Conservation (phyloP, 1,140 invertebrate genomes). For the Pinna nobilis region DNA sequence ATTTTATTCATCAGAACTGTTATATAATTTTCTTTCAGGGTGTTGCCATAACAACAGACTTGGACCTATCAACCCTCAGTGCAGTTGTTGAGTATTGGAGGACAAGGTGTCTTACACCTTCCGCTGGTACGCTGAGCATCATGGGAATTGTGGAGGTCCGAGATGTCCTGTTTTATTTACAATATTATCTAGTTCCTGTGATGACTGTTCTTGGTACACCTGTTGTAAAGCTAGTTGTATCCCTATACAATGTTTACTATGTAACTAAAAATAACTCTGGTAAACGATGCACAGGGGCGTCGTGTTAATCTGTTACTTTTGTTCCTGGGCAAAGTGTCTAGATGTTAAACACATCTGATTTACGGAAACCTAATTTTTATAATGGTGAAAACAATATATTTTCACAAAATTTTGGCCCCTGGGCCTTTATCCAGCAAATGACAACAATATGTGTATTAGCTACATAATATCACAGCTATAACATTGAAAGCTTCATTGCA, state of each 20-base stretch:
- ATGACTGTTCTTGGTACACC: constrained; percentile 65
- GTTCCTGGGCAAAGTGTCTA: too few species aligned
- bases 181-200: constrained; percentile 69
- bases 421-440: too few species aligned
- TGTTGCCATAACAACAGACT: constrained; percentile 53
- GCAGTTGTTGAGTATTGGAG: constrained; percentile 62
- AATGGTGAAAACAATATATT: too few species aligned
- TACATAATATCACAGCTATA: too few species aligned
- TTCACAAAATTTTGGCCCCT: too few species aligned
- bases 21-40: constrained; percentile 47
- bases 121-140: constrained; percentile 56
- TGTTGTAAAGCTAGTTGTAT: constrained; percentile 58
- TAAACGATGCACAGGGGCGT: background rate
- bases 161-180: constrained; percentile 64
- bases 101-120: constrained; percentile 55
- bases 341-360: too few species aligned
- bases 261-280: background rate
- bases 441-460: too few species aligned
- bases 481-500: too few species aligned
- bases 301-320: too few species aligned
- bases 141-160: constrained; percentile 60
- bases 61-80: constrained; percentile 49
- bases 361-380: too few species aligned
- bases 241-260: constrained; percentile 60
- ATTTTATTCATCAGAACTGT: background rate